These are phyloP conservation scores for Neosilurus hyrtlii DNA, from an alignment of 2,797 vertebrate species.

Conservation along the genomic window DNA sequence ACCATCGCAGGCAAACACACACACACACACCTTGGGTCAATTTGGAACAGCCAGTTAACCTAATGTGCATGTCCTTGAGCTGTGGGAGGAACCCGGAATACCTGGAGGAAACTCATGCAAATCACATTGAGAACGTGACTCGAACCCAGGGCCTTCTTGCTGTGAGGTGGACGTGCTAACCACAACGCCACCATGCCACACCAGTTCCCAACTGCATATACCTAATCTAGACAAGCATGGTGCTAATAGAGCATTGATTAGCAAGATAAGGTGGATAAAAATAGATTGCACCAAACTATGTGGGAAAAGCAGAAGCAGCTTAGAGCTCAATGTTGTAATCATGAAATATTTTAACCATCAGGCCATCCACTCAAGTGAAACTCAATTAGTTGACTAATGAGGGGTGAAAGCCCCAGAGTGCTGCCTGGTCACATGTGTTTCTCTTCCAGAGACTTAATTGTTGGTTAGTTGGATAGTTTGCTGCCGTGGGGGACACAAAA, in stretches of 20 bases:
- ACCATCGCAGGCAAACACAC: no score
- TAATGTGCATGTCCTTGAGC: no score
- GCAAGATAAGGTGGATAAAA: not conserved
- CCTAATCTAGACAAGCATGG: not conserved
- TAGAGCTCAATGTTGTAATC: not conserved
- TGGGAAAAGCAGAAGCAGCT: not conserved
- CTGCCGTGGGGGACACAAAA: no score
- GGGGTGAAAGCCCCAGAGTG: not conserved
- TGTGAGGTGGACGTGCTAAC: no score
- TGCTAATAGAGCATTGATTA: not conserved
- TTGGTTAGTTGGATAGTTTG: no score
- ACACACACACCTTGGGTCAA: no score
- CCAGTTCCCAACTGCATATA: not conserved
- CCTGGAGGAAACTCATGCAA: no score
- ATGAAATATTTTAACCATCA: not conserved
- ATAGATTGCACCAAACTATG: not conserved
- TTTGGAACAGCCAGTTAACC: no score
- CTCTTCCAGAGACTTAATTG: not conserved
- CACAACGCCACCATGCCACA: no score
- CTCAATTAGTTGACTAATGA: not conserved
- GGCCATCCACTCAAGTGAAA: not conserved
- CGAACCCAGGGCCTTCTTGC: no score
- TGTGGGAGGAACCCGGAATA: no score
- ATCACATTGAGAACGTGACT: no score
- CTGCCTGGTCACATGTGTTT: not conserved